A percentile compares a stretch with the other conserved stretches of the same genome.
Conservation (phyloP, 92 coral and sea anemone genomes). For the Palythoa grandis region DNA sequence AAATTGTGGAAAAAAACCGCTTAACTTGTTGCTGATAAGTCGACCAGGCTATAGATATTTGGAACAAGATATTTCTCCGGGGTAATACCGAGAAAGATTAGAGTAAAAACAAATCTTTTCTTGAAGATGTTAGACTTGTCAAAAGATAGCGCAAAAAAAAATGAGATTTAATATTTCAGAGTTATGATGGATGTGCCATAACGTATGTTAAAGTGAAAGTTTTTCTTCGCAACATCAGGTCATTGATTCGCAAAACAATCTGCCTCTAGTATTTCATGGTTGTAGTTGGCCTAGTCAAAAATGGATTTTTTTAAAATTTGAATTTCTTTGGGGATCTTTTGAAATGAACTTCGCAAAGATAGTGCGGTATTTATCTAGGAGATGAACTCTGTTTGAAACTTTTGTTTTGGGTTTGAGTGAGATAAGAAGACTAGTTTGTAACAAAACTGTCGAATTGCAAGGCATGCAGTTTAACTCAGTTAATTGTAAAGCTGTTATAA, state of each 20-base stretch:
- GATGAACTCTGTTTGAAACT: background rate
- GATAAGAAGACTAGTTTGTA: background rate
- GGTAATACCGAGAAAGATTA: no score
- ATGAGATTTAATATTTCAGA: no score
- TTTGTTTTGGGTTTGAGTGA: background rate
- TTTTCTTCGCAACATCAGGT: background rate
- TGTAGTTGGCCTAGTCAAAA: background rate
- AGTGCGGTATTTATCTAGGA: background rate
- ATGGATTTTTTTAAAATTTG: background rate
- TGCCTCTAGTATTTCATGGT: background rate
- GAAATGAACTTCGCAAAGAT: background rate
- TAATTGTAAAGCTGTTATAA: background rate
- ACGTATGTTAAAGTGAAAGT: background rate
- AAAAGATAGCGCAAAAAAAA: no score
- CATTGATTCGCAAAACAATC: background rate
- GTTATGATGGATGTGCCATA: no score
- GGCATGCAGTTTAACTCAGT: background rate
- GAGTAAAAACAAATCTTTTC: no score
- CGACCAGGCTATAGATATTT: no score
- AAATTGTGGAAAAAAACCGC: background rate
- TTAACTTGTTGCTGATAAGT: background rate
- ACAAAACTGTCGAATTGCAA: background rate
- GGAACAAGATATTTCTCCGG: no score
- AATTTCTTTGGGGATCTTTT: background rate
- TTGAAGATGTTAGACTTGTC: no score